Percentiles rank a stretch among this genome's conserved stretches.
phyloP scores from a whole-genome alignment of 2,797 vertebrate genomes.

The Nannoperca australis region DNA sequence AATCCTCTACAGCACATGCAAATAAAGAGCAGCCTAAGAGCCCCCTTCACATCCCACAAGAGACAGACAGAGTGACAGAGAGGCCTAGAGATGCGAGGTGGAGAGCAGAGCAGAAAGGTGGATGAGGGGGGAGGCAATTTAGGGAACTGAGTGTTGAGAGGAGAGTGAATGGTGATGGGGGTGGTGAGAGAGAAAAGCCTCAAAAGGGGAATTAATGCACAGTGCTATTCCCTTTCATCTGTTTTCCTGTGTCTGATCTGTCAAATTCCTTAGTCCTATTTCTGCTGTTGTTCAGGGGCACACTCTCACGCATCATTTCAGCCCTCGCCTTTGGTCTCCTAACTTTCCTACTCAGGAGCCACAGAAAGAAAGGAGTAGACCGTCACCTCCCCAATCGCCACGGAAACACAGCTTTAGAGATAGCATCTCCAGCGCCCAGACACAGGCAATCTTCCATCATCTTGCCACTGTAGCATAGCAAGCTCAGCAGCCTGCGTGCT shows the following conservation, averaged over 20 bases:
- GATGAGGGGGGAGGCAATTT: constrained; percentile 82
- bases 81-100: constrained; percentile 68
- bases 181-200: constrained; percentile 71
- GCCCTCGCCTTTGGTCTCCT: constrained; percentile 60
- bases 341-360: constrained; percentile 57
- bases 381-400: constrained; percentile 54
- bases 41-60: constrained; percentile 77
- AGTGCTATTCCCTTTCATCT: constrained; percentile 74
- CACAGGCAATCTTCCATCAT: constrained; percentile 70
- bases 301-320: constrained; percentile 69
- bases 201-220: constrained; percentile 74
- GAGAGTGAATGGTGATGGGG: constrained; percentile 71
- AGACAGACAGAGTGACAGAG: constrained; percentile 72
- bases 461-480: constrained; percentile 59
- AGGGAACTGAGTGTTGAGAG: constrained; percentile 76
- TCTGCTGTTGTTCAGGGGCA: constrained; percentile 68
- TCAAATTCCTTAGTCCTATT: constrained; percentile 73
- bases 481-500: constrained; percentile 24
- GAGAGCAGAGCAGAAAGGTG: constrained; percentile 77
- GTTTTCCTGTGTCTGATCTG: constrained; percentile 63
- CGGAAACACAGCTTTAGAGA: constrained; percentile 64
- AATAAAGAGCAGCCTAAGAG: constrained; percentile 82
- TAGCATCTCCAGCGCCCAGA: constrained; percentile 69
- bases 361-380: constrained; percentile 33
- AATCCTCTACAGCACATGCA: constrained; percentile 80